These are phyloP conservation scores for Limnephilus auricula DNA, from an alignment of 2,888 invertebrate species.

Conservation along the genomic window DNA sequence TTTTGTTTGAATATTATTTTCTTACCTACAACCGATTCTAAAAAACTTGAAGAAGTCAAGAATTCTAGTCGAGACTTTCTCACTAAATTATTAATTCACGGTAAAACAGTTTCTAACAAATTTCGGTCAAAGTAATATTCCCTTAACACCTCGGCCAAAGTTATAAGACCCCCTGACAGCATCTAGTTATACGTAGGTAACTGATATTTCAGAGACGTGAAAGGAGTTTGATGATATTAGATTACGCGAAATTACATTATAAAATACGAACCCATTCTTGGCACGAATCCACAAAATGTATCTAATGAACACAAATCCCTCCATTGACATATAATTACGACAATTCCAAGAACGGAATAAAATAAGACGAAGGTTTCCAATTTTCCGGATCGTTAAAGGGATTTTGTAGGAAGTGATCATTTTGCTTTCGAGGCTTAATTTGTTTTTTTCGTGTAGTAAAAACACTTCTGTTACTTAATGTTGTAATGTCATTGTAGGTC, in stretches of 20 bases:
- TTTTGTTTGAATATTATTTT: background rate
- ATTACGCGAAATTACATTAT: constrained; percentile 41
- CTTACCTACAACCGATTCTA: background rate
- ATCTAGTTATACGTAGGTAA: too few relatives aligned
- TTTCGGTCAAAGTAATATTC: background rate
- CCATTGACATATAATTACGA: constrained; percentile 34
- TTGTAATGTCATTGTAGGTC: background rate
- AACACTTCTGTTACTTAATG: background rate
- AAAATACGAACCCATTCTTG: constrained; percentile 31
- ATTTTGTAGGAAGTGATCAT: constrained; percentile 20
- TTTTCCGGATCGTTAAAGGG: constrained; percentile 14
- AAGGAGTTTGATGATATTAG: constrained; percentile 20
- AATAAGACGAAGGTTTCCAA: constrained; percentile 36
- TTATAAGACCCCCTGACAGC: background rate
- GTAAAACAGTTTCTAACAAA: background rate
- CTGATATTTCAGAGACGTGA: constrained; percentile 5
- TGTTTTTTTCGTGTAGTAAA: background rate
- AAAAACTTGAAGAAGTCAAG: background rate
- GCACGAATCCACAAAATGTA: constrained; percentile 41
- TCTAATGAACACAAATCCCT: constrained; percentile 43
- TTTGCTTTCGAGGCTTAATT: background rate
- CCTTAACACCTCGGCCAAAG: background rate
- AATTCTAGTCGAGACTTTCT: background rate
- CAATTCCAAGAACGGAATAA: background rate
- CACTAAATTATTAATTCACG: background rate